Base-by-base conservation (phyloP, 2,888 invertebrate species). In the Rhingia campestris region DNA sequence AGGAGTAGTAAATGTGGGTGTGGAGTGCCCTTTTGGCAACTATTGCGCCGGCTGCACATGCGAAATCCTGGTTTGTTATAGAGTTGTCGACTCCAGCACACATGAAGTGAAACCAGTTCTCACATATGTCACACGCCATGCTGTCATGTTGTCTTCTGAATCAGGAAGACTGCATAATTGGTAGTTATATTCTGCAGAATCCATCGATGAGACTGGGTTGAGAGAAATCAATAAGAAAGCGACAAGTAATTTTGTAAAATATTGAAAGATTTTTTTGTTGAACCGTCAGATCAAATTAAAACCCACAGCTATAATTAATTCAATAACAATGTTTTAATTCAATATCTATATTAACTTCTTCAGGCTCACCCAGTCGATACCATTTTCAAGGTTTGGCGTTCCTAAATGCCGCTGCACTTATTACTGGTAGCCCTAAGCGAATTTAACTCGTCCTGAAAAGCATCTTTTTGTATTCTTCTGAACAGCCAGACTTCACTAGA, bases 31-130 rank as follows among this genome's bases (percentile, higher is more conserved):
- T 47, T 61, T 61, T 47, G 64, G 64, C 39, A 32, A 12, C 39
- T 39, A 32, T 35, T 39, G 51, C 30, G 9, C 64, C 51, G 33
- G 49, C n/a, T 39, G 3, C 64, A 39, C 39, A 64, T 22, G 7
- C 10, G 41, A 64, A 51, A 12, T 51, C 64, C 30, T 51, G 64
- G 51, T 39, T 32, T 32, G 10, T 10, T 10, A 64, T 32, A 22
- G 39, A 64, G 64, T 32, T 64, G 39, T 39, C 51, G 14, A 64
- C 64, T 39, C 49, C 49, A 22, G 49, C 49, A 43, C 63, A 63
- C 63, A 5, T 49, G 37, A 10, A 63, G 63, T 63, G 64, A 51
- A 64, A 64, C 39, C 39, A 51, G 22, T 41, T 41, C 30, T 64
- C 51, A 39, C 49, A 63, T 35, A 5, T 47, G 30, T 49, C 63